Evolutionary conservation across 1,140 invertebrate genomes (phyloP).

Genomic region (Conopomorpha cramerella): DNA sequence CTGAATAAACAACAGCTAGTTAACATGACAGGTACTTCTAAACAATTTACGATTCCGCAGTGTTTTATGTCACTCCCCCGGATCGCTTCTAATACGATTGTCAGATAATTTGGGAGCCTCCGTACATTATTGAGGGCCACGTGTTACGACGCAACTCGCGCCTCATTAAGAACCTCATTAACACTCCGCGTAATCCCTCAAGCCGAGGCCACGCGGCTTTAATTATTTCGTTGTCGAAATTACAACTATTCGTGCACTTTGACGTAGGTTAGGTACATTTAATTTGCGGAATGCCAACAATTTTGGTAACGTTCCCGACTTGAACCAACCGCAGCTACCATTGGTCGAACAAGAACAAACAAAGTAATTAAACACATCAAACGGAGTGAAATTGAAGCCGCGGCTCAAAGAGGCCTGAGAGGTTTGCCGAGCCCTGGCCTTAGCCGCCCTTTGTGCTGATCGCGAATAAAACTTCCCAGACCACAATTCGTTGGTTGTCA

Average conservation of each 20-base stretch:
- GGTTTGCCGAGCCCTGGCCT: not conserved
- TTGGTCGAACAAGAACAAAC: conserved; percentile 49
- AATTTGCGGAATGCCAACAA: conserved; percentile 48
- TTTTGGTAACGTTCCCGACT: conserved; percentile 47
- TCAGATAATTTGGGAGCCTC: no score
- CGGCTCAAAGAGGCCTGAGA: conserved; percentile 25
- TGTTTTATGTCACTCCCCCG: no score
- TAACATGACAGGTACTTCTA: no score
- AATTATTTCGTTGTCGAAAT: conserved; percentile 43
- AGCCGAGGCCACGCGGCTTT: conserved; percentile 13
- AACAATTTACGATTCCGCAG: no score
- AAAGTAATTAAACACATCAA: conserved; percentile 61
- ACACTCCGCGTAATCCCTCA: no score
- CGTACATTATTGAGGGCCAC: no score
- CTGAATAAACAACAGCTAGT: no score
- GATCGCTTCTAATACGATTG: no score
- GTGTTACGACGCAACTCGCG: no score
- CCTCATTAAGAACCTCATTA: no score
- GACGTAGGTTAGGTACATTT: conserved; percentile 54
- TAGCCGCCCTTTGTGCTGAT: not conserved
- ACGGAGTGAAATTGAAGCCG: conserved; percentile 46
- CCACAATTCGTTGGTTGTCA: no score
- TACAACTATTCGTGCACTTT: conserved; percentile 46
- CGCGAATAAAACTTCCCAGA: not conserved
- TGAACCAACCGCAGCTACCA: conserved; percentile 46